Conservation (phyloP, 1,140 invertebrate species). For the Apis mellifera region DNA sequence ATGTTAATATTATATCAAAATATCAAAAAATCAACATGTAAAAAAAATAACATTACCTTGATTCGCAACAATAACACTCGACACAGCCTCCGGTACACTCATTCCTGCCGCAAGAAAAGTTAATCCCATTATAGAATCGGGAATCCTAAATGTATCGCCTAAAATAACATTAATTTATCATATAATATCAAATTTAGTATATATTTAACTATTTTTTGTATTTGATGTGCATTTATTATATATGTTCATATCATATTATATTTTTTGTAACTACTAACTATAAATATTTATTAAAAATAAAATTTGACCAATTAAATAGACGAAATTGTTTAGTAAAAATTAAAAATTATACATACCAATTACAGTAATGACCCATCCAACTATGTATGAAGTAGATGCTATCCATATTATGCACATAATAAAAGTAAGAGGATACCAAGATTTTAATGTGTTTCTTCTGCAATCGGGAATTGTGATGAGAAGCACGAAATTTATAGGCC, state of each 20-base stretch:
- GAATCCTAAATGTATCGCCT: conserved; percentile 85
- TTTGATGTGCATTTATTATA: too few relatives aligned
- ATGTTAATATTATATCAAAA: neutral
- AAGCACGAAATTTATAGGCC: conserved; percentile 88
- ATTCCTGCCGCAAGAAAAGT: conserved; percentile 92
- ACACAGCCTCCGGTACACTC: conserved; percentile 93
- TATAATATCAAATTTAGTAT: neutral
- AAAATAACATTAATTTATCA: conserved; percentile 53
- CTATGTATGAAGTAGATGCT: conserved; percentile 84
- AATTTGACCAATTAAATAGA: neutral
- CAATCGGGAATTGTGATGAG: conserved; percentile 90
- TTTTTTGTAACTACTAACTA: neutral
- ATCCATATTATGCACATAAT: conserved; percentile 87
- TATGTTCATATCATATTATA: neutral
- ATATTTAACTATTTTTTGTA: neutral
- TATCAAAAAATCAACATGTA: neutral
- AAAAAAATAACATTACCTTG: conserved; percentile 83
- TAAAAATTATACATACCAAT: conserved; percentile 80
- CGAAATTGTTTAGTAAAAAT: too few relatives aligned
- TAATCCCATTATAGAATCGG: conserved; percentile 91
- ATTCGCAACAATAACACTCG: conserved; percentile 89
- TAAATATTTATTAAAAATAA: neutral
- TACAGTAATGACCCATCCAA: conserved; percentile 88
- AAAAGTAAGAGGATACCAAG: conserved; percentile 84
- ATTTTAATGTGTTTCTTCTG: conserved; percentile 80